Evolutionary conservation across 1,140 invertebrate species (phyloP), one percentile per base, ranked within the genome.

Genomic region (Epicauta chinensis): DNA sequence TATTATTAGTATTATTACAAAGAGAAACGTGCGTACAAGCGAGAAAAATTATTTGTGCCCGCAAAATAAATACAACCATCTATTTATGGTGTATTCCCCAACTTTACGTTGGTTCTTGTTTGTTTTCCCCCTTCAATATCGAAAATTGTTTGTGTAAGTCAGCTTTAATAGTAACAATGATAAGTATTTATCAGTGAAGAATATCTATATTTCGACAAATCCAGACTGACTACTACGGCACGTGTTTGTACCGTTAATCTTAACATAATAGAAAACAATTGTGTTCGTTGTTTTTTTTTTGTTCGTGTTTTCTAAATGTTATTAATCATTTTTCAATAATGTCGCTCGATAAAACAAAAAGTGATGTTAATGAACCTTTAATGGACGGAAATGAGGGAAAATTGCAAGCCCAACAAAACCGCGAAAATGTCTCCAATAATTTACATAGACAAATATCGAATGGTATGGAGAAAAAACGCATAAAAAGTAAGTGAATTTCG

Each of bases 171-270:
- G 23, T 7, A 16, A 31, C 37, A 40, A 49, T 49, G 46, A 49
- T 49, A 49, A 49, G 37, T 49, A 38, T 39, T 49, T 49, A 39
- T 38, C 37, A 30, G 46, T 39, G 37, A 40, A 49, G 38, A 34
- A 23, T 23, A 49, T 49, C 46, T 38, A 36, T 23, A 38, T 34
- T 49, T 39, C 37, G 46, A 49, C 46, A 23, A 35, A 38, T 49
- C 38, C 23, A 40, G 36, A 14, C 23, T 23, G 36, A 14, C 23
- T 23, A 23, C 32, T 49, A 14, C 30, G 36, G 36, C 46, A 49
- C 46, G 46, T 49, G 46, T 39, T 49, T 38, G 16, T 31, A 30
- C 14, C 23, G 34, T 30, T 43, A 17, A 1, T 29, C 39, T 37
- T 29, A n/a, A n/a, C n/a, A n/a, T n/a, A n/a, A n/a, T n/a, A n/a